Percentiles rank a stretch among this genome's conserved stretches.
Conservation (phyloP, 2,113 vertebrate species). For the Notothenia rossii region DNA sequence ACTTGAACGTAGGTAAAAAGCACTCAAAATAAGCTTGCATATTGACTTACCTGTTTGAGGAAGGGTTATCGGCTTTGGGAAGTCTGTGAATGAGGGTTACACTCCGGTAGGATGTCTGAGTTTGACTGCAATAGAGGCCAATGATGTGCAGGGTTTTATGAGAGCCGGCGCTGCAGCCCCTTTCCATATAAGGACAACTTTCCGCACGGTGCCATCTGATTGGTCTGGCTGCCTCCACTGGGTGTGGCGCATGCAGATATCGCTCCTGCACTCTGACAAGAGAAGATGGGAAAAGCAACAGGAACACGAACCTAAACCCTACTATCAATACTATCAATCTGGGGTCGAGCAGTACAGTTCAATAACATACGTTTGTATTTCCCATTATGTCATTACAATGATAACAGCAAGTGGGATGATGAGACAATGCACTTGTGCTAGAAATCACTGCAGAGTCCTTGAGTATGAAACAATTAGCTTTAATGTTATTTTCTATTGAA, state of each 20-base stretch:
- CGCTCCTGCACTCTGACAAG: conserved; percentile 24
- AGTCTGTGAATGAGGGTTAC: neutral
- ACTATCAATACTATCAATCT: conserved; percentile 11
- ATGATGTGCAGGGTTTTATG: conserved; percentile 70
- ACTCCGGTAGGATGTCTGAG: conserved; percentile 43
- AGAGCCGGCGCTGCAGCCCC: conserved; percentile 71
- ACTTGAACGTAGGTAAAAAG: neutral
- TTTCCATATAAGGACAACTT: conserved; percentile 86
- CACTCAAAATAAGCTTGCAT: neutral
- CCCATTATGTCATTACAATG: neutral
- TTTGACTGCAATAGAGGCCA: conserved; percentile 62
- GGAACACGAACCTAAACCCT: conserved; percentile 18
- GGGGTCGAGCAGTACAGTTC: neutral
- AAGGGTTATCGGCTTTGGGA: conserved; percentile 21
- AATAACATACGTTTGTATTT: neutral
- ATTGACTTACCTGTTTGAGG: conserved; percentile 67
- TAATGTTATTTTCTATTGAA: neutral
- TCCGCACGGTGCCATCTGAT: conserved; percentile 78
- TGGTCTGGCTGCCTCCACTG: conserved; percentile 73
- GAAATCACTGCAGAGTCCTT: neutral
- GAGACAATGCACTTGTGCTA: neutral
- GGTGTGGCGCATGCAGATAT: conserved; percentile 74
- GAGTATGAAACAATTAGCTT: neutral
- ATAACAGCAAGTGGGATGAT: neutral
- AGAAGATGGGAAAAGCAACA: neutral